Conservation (phyloP, 2,888 invertebrate genomes). For the Euphydryas editha region DNA sequence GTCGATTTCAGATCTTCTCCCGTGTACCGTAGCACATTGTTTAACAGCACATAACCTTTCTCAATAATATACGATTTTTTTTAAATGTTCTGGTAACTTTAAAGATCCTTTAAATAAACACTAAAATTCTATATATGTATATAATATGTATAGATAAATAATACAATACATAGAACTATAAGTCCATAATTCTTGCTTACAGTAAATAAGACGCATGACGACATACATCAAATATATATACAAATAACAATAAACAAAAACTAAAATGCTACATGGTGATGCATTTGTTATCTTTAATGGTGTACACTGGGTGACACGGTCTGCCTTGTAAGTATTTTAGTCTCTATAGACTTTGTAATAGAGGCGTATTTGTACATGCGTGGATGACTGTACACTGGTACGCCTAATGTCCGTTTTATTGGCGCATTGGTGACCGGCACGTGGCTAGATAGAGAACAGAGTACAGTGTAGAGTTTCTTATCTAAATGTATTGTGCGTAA, state of each 20-base stretch:
- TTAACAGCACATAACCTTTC: too few species aligned
- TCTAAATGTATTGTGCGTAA: not conserved
- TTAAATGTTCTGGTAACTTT: too few species aligned
- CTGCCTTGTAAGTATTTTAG: not conserved
- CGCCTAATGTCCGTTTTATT: constrained; percentile 60
- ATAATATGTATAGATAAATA: not conserved
- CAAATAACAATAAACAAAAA: constrained; percentile 38
- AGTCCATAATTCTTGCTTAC: constrained; percentile 8
- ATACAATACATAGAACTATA: not conserved
- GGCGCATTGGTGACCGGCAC: constrained; percentile 57
- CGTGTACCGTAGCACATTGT: too few species aligned
- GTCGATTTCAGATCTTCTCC: too few species aligned
- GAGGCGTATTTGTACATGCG: constrained; percentile 13
- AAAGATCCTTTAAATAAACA: too few species aligned
- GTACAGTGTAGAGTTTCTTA: constrained; percentile 29
- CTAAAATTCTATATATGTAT: too few species aligned
- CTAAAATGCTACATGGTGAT: constrained; percentile 18
- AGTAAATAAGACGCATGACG: constrained; percentile 11
- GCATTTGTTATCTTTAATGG: constrained; percentile 37
- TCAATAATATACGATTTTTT: too few species aligned
- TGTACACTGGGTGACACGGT: constrained; percentile 11
- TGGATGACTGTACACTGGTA: constrained; percentile 33
- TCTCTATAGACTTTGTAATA: constrained; percentile 10
- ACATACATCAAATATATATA: constrained; percentile 21
- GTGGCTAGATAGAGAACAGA: constrained; percentile 47